phyloP scores from a whole-genome alignment of 2,888 invertebrate species.

The Pachydiplax longipennis region DNA sequence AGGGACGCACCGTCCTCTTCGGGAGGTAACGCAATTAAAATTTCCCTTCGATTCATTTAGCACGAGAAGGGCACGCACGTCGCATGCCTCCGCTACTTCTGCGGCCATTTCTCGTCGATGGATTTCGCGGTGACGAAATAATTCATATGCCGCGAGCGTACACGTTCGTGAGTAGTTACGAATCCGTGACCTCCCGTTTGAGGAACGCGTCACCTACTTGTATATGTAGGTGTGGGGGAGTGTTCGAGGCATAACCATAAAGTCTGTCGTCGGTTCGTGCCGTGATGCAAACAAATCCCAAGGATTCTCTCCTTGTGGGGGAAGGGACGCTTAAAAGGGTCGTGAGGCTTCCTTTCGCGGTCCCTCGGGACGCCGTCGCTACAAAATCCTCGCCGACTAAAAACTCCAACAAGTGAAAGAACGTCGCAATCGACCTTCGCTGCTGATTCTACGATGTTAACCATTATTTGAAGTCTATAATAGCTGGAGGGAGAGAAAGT shows the following conservation, averaged over 20 bases:
- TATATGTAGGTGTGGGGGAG: not conserved
- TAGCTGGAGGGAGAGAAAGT: too few species aligned
- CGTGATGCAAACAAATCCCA: constrained; percentile 31
- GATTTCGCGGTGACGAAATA: not conserved
- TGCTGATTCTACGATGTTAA: too few species aligned
- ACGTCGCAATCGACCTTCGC: too few species aligned
- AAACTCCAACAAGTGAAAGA: too few species aligned
- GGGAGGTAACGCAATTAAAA: too few species aligned
- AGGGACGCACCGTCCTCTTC: too few species aligned
- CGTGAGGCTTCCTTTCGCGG: too few species aligned
- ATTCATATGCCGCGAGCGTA: not conserved
- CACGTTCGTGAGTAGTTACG: not conserved
- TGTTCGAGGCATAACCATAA: constrained; percentile 25
- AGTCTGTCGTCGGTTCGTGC: constrained; percentile 8
- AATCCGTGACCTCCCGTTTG: not conserved
- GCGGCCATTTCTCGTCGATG: not conserved
- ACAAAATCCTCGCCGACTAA: too few species aligned
- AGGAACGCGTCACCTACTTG: constrained; percentile 3
- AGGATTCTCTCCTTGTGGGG: not conserved
- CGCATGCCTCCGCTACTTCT: not conserved
- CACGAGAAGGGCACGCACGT: not conserved
- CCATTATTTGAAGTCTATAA: too few species aligned
- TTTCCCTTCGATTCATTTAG: too few species aligned
- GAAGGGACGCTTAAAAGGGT: not conserved
- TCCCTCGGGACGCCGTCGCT: too few species aligned